A percentile compares a stretch with the other conserved stretches of the same genome.
phyloP scores from a whole-genome alignment of 2,888 invertebrate genomes.

The Dilophus febrilis region DNA sequence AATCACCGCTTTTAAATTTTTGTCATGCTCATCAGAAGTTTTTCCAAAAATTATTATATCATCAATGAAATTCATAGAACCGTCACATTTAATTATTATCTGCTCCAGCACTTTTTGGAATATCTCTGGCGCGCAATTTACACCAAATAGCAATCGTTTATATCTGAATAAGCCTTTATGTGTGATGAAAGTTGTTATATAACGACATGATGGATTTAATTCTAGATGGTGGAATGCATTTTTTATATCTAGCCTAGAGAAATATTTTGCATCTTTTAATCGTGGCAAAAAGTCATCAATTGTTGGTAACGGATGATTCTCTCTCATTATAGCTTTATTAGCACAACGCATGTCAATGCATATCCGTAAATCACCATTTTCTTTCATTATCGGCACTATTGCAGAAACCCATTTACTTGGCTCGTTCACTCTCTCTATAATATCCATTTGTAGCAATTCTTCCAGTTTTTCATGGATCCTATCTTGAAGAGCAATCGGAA shows the following conservation, averaged over 20 bases:
- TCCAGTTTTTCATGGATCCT: constrained; percentile 9
- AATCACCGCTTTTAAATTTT: constrained; percentile 12
- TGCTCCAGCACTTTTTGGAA: constrained; percentile 16
- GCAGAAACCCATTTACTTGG: constrained; percentile 21
- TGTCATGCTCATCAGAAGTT: constrained; percentile 15
- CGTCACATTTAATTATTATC: constrained; percentile 15
- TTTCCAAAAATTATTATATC: constrained; percentile 16
- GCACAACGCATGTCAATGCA: constrained; percentile 22
- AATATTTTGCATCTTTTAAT: no score
- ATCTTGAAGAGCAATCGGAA: constrained; percentile 17
- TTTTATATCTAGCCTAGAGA: no score
- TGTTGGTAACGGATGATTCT: constrained; percentile 14
- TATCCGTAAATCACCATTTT: constrained; percentile 17
- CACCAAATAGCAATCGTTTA: constrained; percentile 22
- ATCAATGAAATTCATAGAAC: constrained; percentile 15
- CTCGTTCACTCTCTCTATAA: constrained; percentile 18
- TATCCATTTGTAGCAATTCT: constrained; percentile 14
- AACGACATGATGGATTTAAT: no score
- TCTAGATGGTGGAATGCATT: no score
- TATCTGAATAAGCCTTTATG: constrained; percentile 15
- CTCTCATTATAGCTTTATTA: constrained; percentile 17
- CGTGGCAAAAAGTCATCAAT: constrained; percentile 15
- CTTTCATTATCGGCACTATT: constrained; percentile 18
- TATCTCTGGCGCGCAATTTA: constrained; percentile 14
- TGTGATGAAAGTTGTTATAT: constrained; percentile 12